Evolutionary conservation across 2,113 vertebrate genomes (phyloP).

Genomic region (Burhinus bistriatus): DNA sequence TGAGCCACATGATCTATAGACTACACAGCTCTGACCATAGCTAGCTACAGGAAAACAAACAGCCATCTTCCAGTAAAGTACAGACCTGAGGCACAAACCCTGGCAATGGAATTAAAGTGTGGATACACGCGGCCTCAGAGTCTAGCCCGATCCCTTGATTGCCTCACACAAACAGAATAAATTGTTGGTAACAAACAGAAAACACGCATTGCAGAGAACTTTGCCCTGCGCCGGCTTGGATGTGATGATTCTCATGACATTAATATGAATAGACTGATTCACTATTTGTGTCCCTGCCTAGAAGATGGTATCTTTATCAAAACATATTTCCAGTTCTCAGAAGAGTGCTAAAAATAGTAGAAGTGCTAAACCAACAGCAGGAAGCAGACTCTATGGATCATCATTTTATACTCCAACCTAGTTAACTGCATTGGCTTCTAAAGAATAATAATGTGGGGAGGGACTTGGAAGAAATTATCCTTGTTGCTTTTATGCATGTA

Average conservation of each 20-base stretch:
- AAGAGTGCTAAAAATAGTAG: conserved; percentile 5
- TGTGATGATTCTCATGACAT: neutral
- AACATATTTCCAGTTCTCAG: conserved; percentile 17
- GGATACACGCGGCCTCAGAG: neutral
- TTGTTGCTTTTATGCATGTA: neutral
- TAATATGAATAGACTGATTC: conserved; percentile 1
- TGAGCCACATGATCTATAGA: neutral
- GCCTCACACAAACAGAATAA: neutral
- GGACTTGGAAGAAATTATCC: neutral
- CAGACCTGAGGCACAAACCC: neutral
- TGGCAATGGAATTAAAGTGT: neutral
- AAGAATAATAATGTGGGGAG: neutral
- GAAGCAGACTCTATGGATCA: neutral
- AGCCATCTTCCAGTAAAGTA: neutral
- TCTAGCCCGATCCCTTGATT: neutral
- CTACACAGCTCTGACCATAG: neutral
- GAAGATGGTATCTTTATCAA: neutral
- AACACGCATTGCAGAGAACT: neutral
- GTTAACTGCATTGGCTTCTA: neutral
- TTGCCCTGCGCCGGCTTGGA: neutral
- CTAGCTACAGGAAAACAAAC: conserved; percentile 13
- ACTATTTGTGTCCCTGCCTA: neutral
- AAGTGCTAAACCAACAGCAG: neutral
- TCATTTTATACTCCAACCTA: neutral
- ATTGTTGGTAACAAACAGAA: neutral